Evolutionary conservation across 2,888 invertebrate genomes (phyloP).

Genomic region (Apantesis nais): DNA sequence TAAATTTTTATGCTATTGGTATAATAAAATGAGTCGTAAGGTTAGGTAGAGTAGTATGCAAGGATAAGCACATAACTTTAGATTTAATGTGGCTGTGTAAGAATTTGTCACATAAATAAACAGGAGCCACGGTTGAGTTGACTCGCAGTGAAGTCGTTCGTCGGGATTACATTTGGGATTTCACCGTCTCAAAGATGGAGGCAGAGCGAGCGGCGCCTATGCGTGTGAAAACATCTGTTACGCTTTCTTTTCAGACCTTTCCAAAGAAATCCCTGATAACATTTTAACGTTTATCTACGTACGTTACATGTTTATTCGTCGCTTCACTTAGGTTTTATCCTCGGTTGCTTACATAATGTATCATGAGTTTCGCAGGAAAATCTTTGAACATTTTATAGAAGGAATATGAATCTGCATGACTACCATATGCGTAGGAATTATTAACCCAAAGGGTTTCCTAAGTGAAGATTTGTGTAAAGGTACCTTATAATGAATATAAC

Average conservation of each 20-base stretch:
- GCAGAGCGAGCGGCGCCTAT: constrained; percentile 57
- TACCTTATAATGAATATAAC: constrained; percentile 25
- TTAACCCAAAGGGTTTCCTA: constrained; percentile 22
- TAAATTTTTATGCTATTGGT: background rate
- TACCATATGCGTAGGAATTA: constrained; percentile 30
- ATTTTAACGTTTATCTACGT: constrained; percentile 57
- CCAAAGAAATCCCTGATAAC: constrained; percentile 65
- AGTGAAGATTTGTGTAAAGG: constrained; percentile 32
- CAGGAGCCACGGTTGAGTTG: constrained; percentile 77
- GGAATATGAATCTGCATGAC: constrained; percentile 36
- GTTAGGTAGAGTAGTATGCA: constrained; percentile 55
- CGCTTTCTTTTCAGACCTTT: constrained; percentile 71
- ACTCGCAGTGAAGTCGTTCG: constrained; percentile 70
- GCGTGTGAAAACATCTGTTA: constrained; percentile 83
- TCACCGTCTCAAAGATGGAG: constrained; percentile 62
- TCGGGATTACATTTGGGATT: constrained; percentile 82
- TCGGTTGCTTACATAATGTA: constrained; percentile 47
- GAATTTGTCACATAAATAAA: constrained; percentile 85
- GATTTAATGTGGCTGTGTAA: constrained; percentile 75
- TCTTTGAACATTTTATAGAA: constrained; percentile 36
- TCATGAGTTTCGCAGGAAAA: constrained; percentile 35
- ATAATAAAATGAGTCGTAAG: constrained; percentile 5
- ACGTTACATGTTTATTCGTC: constrained; percentile 48
- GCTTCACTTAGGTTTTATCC: constrained; percentile 50
- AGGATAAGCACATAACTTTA: constrained; percentile 71